A percentile compares a stretch with the other conserved stretches of the same genome.
phyloP scores from a whole-genome alignment of 2,797 vertebrate genomes.

The Enteromius anoplus region DNA sequence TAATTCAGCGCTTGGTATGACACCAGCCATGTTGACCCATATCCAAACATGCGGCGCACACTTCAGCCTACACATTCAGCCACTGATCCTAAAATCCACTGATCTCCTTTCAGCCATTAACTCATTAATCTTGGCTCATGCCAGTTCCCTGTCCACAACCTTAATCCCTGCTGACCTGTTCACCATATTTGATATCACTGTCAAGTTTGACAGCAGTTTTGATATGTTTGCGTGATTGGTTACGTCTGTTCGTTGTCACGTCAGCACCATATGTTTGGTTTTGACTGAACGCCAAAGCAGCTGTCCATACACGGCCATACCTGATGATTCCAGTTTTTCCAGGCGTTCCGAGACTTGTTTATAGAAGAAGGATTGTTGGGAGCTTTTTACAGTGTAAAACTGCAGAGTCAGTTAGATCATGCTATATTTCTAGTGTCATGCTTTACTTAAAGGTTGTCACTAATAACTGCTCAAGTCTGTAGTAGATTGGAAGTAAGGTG shows the following conservation, averaged over 20 bases:
- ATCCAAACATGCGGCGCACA: background rate
- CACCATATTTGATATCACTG: slow-evolving; percentile 47
- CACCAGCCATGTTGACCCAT: background rate
- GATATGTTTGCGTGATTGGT: slow-evolving; percentile 46
- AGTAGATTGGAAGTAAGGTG: background rate
- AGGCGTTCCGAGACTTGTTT: slow-evolving; percentile 37
- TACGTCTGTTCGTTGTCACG: slow-evolving; percentile 26
- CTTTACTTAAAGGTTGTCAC: background rate
- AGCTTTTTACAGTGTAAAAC: background rate
- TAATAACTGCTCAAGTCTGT: background rate
- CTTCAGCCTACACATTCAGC: slow-evolving; percentile 31
- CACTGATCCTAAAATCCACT: slow-evolving; percentile 55
- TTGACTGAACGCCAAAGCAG: slow-evolving; percentile 30
- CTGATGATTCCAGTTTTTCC: slow-evolving; percentile 38
- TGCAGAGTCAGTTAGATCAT: slow-evolving; percentile 27
- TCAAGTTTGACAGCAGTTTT: slow-evolving; percentile 44
- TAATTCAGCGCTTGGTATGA: background rate
- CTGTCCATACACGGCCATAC: slow-evolving; percentile 32
- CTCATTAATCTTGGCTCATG: slow-evolving; percentile 54
- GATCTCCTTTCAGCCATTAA: slow-evolving; percentile 55
- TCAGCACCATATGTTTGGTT: slow-evolving; percentile 41
- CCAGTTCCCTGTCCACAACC: slow-evolving; percentile 48
- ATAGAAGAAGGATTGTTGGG: background rate
- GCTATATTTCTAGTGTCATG: slow-evolving; percentile 1
- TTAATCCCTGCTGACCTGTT: slow-evolving; percentile 51